Percentiles rank a stretch among this genome's conserved stretches.
These are phyloP conservation scores for Trichosurus vulpecula DNA, from an alignment of 2,797 vertebrate genomes.

Conservation along the genomic window DNA sequence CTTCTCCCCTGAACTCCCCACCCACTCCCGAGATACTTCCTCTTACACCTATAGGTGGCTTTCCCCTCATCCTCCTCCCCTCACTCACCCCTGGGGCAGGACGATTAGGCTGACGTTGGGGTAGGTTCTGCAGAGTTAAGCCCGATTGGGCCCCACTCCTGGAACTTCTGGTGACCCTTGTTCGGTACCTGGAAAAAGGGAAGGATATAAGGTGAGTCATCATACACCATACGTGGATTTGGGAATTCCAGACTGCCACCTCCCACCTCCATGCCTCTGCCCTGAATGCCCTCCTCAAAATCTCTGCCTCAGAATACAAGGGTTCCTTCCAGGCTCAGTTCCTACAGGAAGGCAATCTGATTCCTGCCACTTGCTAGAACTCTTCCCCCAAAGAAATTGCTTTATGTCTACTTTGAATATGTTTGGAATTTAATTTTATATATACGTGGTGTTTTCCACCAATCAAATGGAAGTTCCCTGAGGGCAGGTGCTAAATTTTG, in stretches of 20 bases:
- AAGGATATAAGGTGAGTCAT: not conserved
- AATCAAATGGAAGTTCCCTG: not conserved
- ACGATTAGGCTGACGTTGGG: constrained; percentile 80
- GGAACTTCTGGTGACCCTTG: constrained; percentile 75
- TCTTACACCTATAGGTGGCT: no score
- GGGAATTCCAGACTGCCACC: not conserved
- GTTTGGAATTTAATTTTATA: not conserved
- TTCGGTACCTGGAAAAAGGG: constrained; percentile 78
- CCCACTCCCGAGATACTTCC: not conserved
- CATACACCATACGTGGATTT: not conserved
- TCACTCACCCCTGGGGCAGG: constrained; percentile 19
- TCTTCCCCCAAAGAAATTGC: not conserved
- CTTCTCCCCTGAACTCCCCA: not conserved
- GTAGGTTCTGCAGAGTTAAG: constrained; percentile 89
- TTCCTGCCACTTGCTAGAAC: not conserved
- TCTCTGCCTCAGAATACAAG: not conserved
- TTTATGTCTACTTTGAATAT: not conserved
- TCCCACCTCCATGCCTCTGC: not conserved
- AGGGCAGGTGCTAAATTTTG: not conserved
- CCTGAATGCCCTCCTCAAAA: not conserved
- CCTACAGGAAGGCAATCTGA: not conserved
- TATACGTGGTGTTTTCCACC: not conserved
- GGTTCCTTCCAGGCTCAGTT: not conserved
- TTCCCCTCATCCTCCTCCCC: not conserved
- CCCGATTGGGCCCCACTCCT: constrained; percentile 87